phyloP scores from a whole-genome alignment of 2,797 vertebrate species.

The Menidia menidia region DNA sequence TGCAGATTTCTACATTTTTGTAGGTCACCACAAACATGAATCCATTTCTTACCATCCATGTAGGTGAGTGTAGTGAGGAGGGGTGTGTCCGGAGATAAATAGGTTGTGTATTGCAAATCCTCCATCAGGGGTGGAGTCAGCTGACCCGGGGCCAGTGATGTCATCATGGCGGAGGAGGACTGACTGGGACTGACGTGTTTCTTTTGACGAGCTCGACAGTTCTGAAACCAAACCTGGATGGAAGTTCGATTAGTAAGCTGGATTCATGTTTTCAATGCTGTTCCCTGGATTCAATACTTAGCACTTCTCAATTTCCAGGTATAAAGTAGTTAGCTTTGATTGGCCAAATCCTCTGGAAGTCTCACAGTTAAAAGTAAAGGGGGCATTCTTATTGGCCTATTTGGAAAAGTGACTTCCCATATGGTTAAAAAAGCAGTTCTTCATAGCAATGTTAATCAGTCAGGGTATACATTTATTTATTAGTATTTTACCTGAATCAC shows the following conservation, averaged over 20 bases:
- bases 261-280: background rate
- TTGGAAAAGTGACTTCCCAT: too few species aligned
- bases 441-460: too few species aligned
- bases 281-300: background rate
- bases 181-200: conserved; percentile 91
- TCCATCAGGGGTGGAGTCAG: conserved; percentile 89
- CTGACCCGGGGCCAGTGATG: conserved; percentile 85
- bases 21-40: background rate
- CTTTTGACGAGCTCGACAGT: conserved; percentile 97
- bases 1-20: background rate
- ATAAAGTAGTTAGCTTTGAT: background rate
- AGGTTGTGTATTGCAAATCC: conserved; percentile 92
- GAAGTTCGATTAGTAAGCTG: background rate
- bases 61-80: conserved; percentile 83
- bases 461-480: background rate
- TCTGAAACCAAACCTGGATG: conserved; percentile 98
- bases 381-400: too few species aligned
- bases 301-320: background rate
- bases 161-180: conserved; percentile 80
- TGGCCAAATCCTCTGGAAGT: background rate
- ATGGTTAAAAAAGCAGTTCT: too few species aligned
- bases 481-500: conserved; percentile 83
- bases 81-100: conserved; percentile 88
- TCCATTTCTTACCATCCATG: conserved; percentile 69
- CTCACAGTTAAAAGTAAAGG: background rate